Conservation (phyloP, 2,888 invertebrate genomes). For the Tridacna crocea region DNA sequence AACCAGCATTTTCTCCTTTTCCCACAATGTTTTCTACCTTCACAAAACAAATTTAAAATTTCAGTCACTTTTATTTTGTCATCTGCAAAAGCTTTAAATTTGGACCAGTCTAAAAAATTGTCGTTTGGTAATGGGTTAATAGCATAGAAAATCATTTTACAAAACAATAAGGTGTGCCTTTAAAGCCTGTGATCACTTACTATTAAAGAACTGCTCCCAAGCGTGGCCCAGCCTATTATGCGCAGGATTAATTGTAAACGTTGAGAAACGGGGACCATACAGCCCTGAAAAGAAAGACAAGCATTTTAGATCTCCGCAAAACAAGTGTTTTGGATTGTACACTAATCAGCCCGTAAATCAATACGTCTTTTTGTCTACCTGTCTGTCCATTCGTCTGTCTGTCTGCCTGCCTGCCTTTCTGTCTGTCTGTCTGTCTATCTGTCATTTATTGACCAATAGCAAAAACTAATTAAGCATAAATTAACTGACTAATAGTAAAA, state of each 20-base stretch:
- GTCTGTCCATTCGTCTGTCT: not conserved
- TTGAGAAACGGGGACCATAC: conserved; percentile 31
- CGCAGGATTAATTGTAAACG: conserved; percentile 25
- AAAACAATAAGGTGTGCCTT: too few species aligned
- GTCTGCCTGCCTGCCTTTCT: not conserved
- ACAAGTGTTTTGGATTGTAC: too few species aligned
- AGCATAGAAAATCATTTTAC: too few species aligned
- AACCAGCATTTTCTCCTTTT: not conserved
- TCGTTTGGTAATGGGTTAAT: too few species aligned
- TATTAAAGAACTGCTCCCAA: conserved; percentile 34
- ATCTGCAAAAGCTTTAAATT: too few species aligned
- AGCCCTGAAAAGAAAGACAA: conserved; percentile 37
- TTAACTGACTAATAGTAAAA: too few species aligned
- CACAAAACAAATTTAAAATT: too few species aligned
- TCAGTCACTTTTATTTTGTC: too few species aligned
- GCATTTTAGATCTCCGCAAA: too few species aligned
- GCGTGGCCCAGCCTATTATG: conserved; percentile 42
- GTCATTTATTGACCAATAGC: not conserved
- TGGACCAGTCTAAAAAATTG: too few species aligned
- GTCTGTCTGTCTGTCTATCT: not conserved
- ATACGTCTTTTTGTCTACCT: not conserved
- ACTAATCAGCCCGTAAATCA: too few species aligned
- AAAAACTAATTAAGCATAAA: too few species aligned
- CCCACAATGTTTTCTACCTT: not conserved
- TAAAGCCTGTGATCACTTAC: conserved; percentile 18